phyloP scores from a whole-genome alignment of 2,888 invertebrate species.

The Gastrophysa polygoni region DNA sequence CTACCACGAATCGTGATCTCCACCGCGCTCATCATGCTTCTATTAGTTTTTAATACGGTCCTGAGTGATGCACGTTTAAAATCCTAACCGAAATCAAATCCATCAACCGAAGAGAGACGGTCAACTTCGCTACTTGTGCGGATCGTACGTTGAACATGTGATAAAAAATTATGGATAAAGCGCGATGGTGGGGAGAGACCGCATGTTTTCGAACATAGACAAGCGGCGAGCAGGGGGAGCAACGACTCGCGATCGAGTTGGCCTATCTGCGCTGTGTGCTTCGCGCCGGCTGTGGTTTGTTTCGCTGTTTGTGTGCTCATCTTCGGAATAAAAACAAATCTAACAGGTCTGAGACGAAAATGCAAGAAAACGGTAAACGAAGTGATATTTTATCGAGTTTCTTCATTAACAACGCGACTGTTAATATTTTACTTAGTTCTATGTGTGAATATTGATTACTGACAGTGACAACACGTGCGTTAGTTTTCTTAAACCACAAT shows the following conservation, averaged over 20 bases:
- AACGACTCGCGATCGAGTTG: conserved; percentile 23
- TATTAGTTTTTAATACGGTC: too few relatives aligned
- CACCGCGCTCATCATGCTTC: too few relatives aligned
- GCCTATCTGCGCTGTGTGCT: conserved; percentile 22
- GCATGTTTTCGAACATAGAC: conserved; percentile 25
- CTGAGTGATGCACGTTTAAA: neutral
- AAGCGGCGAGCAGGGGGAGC: conserved; percentile 14
- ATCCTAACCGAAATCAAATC: neutral
- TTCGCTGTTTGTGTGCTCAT: conserved; percentile 30
- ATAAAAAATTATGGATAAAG: neutral
- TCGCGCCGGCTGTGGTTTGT: conserved; percentile 28
- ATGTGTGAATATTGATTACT: neutral
- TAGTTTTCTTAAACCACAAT: too few relatives aligned
- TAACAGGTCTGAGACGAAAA: conserved; percentile 22
- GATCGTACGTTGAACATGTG: neutral
- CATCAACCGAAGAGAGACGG: neutral
- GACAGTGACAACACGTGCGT: neutral
- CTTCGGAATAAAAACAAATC: conserved; percentile 34
- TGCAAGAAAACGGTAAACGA: conserved; percentile 24
- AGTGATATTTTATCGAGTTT: conserved; percentile 12
- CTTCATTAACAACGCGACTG: neutral
- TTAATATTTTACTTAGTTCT: too few relatives aligned
- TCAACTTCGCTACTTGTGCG: neutral
- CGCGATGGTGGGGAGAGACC: conserved; percentile 22
- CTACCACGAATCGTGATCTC: too few relatives aligned